phyloP scores from a whole-genome alignment of 2,797 vertebrate genomes.

The Schizopygopsis malacanthus region DNA sequence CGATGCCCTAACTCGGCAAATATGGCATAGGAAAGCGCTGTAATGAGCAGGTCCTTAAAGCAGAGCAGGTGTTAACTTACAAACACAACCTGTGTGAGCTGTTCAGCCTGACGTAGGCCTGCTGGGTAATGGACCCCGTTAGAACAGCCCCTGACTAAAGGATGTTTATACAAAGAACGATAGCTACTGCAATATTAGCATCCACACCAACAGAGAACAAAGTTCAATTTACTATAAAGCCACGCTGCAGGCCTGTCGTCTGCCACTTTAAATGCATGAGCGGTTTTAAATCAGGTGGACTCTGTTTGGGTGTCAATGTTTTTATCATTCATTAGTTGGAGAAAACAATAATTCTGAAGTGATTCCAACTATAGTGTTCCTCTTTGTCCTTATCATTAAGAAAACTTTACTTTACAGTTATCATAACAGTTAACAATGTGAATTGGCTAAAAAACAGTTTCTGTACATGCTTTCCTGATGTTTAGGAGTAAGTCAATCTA shows the following conservation, averaged over 20 bases:
- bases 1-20: conserved; percentile 37
- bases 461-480: neutral
- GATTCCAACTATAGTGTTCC: neutral
- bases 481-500: neutral
- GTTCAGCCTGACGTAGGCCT: conserved; percentile 1
- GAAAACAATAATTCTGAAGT: neutral
- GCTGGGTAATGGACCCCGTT: neutral
- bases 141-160: neutral
- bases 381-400: neutral
- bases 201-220: neutral
- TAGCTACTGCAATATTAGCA: neutral
- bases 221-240: neutral
- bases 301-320: neutral
- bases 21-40: conserved; percentile 6
- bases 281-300: neutral
- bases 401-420: neutral
- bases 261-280: neutral
- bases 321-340: neutral
- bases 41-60: conserved; percentile 28
- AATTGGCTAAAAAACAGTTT: neutral
- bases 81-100: conserved; percentile 6
- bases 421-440: neutral
- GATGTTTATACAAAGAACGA: neutral
- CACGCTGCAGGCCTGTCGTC: neutral
- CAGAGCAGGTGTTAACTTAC: conserved; percentile 26